A percentile compares a stretch with the other conserved stretches of the same genome.
Conservation (phyloP, 2,888 invertebrate species). For the Osedax frankpressi region DNA sequence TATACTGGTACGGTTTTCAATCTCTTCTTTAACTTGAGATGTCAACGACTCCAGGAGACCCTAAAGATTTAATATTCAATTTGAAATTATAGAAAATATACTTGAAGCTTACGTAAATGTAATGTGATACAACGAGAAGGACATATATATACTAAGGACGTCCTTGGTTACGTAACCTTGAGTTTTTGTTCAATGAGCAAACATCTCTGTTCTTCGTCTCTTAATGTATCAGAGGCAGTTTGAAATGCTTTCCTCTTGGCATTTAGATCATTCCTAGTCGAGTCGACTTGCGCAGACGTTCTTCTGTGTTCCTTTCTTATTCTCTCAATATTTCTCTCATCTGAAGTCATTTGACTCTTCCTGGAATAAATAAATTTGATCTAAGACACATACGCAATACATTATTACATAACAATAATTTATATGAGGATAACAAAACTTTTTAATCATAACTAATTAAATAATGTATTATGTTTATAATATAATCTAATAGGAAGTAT, state of each 20-base stretch:
- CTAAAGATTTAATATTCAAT: neutral
- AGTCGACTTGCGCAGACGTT: constrained; percentile 31
- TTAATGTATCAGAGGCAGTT: constrained; percentile 33
- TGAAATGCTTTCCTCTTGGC: constrained; percentile 32
- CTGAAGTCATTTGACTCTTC: constrained; percentile 34
- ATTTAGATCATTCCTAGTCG: constrained; percentile 36
- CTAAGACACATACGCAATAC: no score
- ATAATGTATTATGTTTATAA: no score
- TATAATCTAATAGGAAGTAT: no score
- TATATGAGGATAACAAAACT: no score
- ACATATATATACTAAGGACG: no score
- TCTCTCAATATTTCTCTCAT: constrained; percentile 38
- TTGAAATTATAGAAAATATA: no score
- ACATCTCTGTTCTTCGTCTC: constrained; percentile 35
- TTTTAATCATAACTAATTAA: no score
- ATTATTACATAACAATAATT: no score
- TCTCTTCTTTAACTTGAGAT: constrained; percentile 42
- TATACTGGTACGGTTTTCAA: constrained; percentile 37
- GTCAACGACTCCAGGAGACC: constrained; percentile 31
- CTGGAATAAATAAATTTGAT: no score
- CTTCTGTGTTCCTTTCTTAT: constrained; percentile 37
- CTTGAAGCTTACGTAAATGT: no score
- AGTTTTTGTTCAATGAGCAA: constrained; percentile 34
- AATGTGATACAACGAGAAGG: no score
- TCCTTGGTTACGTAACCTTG: neutral